A percentile compares a stretch with the other conserved stretches of the same genome.
Evolutionary conservation across 2,797 vertebrate species (phyloP).

Genomic region (Clarias laeviceps): DNA sequence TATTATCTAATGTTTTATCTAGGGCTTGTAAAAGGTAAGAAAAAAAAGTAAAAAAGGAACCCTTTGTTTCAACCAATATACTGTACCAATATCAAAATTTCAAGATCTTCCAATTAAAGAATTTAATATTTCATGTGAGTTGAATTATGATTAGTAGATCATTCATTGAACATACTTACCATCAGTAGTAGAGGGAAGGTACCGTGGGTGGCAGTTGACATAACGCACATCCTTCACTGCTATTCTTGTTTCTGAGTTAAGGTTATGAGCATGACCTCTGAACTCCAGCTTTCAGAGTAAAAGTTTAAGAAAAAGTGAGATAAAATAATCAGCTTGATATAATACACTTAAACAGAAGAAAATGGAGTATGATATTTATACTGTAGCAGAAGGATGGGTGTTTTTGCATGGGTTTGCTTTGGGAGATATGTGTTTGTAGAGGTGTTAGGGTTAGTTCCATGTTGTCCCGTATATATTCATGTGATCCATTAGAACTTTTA

Average conservation of each 20-base stretch:
- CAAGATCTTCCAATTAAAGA: background rate
- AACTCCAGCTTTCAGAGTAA: slow-evolving; percentile 67
- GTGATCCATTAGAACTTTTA: background rate
- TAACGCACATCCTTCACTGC: slow-evolving; percentile 71
- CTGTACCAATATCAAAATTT: background rate
- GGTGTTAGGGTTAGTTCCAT: background rate
- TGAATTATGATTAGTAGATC: slow-evolving; percentile 59
- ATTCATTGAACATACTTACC: slow-evolving; percentile 60
- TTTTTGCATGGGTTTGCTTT: background rate
- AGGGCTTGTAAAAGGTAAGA: background rate
- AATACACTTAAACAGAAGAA: background rate
- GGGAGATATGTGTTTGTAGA: background rate
- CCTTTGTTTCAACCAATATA: background rate
- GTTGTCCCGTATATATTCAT: background rate
- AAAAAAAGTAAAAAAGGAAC: too few relatives aligned
- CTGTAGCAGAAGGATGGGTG: background rate
- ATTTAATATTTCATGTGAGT: background rate
- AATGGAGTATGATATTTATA: background rate
- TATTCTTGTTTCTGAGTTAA: slow-evolving; percentile 54
- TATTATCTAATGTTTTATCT: background rate
- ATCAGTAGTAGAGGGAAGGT: slow-evolving; percentile 58
- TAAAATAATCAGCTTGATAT: background rate
- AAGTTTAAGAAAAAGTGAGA: background rate
- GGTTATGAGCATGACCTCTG: slow-evolving; percentile 62
- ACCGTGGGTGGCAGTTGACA: slow-evolving; percentile 60